A percentile compares a stretch with the other conserved stretches of the same genome.
Evolutionary conservation across 2,113 vertebrate species (phyloP).

Genomic region (Lasiurus borealis): DNA sequence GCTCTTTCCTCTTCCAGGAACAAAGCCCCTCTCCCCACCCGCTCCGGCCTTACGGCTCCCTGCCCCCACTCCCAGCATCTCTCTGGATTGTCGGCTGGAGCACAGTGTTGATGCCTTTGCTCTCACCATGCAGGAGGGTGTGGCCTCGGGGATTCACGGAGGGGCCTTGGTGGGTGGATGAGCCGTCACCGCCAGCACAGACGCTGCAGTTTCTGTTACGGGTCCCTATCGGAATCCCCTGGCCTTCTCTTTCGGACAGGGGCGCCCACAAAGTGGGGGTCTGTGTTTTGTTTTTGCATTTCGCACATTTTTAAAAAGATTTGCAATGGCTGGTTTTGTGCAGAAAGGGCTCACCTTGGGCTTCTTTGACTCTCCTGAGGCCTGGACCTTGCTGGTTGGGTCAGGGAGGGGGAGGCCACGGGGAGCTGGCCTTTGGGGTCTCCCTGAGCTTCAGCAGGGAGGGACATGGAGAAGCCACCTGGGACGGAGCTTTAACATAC

Average conservation of each 20-base stretch:
- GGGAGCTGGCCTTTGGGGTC: neutral
- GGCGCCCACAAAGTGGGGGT: neutral
- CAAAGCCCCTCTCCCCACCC: neutral
- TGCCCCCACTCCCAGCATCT: neutral
- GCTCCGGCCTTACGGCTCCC: neutral
- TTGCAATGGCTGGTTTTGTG: slow-evolving; percentile 98
- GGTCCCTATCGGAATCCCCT: neutral
- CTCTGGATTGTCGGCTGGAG: neutral
- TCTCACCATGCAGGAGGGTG: neutral
- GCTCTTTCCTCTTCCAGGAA: neutral
- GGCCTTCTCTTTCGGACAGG: neutral
- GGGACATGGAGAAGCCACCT: neutral
- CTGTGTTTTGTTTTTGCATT: slow-evolving; percentile 81
- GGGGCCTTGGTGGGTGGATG: neutral
- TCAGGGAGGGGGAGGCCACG: neutral
- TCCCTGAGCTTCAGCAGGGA: neutral
- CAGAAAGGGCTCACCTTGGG: slow-evolving; percentile 86
- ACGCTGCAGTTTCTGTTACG: neutral
- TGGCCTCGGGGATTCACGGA: neutral
- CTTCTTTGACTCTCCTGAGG: neutral
- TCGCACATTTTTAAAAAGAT: slow-evolving; percentile 89
- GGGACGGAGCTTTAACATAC: slow-evolving; percentile 65
- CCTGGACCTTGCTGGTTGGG: neutral
- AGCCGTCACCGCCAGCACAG: neutral
- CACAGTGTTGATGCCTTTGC: neutral